Evolutionary conservation across 2,797 vertebrate species (phyloP).

Genomic region (Coregonus sp.): DNA sequence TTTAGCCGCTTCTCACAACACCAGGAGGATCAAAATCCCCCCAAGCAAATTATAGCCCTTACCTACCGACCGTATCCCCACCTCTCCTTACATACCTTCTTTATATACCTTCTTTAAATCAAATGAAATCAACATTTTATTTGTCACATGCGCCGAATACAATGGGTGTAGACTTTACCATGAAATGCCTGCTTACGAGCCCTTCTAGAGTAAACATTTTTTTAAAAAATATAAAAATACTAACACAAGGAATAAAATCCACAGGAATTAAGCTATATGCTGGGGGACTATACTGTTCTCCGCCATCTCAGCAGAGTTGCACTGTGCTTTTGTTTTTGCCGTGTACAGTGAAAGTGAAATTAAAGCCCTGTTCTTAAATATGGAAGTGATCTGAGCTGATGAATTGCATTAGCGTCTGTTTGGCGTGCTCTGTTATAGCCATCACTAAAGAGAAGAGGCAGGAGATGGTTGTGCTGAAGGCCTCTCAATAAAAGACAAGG

Average conservation of each 20-base stretch:
- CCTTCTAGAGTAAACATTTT: no score
- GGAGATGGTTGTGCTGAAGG: constrained; percentile 28
- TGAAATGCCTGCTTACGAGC: no score
- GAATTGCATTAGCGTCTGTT: constrained; percentile 35
- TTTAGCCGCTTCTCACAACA: constrained; percentile 86
- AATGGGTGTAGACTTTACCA: no score
- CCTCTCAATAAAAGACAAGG: constrained; percentile 40
- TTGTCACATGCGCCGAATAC: no score
- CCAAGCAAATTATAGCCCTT: constrained; percentile 75
- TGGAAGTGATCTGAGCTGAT: constrained; percentile 20
- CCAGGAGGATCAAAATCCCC: constrained; percentile 77
- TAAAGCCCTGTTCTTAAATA: constrained; percentile 3
- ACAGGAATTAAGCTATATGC: not conserved
- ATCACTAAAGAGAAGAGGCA: constrained; percentile 36
- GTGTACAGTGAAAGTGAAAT: not conserved
- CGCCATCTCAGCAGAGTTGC: constrained; percentile 1
- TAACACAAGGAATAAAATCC: no score
- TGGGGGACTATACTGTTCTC: not conserved
- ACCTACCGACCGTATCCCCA: constrained; percentile 14
- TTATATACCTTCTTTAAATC: not conserved
- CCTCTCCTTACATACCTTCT: not conserved
- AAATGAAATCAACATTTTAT: not conserved
- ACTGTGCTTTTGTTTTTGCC: not conserved
- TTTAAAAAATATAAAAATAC: no score
- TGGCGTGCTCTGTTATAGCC: constrained; percentile 39